phyloP scores from a whole-genome alignment of 2,888 invertebrate species.

The Crematogaster levior region DNA sequence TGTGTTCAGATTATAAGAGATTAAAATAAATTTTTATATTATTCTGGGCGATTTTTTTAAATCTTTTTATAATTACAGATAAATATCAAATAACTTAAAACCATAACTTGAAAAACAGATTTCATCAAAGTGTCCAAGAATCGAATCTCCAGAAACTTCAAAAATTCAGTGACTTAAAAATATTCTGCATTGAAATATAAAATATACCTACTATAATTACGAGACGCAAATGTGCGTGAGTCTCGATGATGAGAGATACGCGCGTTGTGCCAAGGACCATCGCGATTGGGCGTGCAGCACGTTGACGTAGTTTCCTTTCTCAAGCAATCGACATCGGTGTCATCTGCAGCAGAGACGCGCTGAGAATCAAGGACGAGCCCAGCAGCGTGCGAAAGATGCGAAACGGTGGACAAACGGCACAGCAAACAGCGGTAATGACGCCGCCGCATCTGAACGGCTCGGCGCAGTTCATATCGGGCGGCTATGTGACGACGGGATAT shows the following conservation, averaged over 20 bases:
- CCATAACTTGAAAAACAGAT: background rate
- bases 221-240: conserved; percentile 7
- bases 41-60: background rate
- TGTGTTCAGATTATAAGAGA: background rate
- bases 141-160: background rate
- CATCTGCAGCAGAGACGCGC: background rate
- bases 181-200: too few species aligned
- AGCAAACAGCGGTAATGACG: conserved; percentile 84
- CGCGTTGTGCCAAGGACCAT: conserved; percentile 9
- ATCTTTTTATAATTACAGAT: background rate
- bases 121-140: background rate
- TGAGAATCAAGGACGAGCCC: conserved; percentile 15
- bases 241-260: conserved; percentile 18
- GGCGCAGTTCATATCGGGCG: conserved; percentile 86
- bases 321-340: conserved; percentile 39
- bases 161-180: background rate
- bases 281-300: conserved; percentile 37
- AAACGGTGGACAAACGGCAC: conserved; percentile 82
- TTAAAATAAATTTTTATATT: background rate
- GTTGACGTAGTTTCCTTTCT: conserved; percentile 56
- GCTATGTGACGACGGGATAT: conserved; percentile 85
- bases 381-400: conserved; percentile 77
- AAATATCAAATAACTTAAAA: background rate
- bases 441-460: conserved; percentile 86
- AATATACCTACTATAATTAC: too few species aligned